Evolutionary conservation across 2,888 invertebrate genomes (phyloP).

Genomic region (Helicoverpa assulta): DNA sequence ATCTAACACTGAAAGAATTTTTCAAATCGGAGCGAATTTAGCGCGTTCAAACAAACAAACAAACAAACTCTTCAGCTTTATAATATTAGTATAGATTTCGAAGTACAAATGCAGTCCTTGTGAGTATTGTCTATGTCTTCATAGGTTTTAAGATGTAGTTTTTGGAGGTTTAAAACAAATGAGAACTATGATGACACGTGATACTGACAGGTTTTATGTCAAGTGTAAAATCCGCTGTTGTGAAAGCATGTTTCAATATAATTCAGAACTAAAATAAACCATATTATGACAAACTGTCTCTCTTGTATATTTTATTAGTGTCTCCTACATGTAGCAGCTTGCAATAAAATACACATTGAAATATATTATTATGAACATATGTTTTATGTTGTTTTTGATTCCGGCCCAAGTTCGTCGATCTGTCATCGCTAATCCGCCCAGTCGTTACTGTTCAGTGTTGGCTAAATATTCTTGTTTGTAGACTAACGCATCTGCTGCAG

Average conservation of each 20-base stretch:
- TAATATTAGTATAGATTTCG: too few relatives aligned
- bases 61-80: too few relatives aligned
- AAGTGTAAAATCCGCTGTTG: too few relatives aligned
- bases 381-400: slow-evolving; percentile 48
- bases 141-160: too few relatives aligned
- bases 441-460: slow-evolving; percentile 38
- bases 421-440: slow-evolving; percentile 44
- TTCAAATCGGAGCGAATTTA: too few relatives aligned
- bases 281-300: background rate
- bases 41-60: too few relatives aligned
- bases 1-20: too few relatives aligned
- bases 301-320: background rate
- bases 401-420: slow-evolving; percentile 43
- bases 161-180: too few relatives aligned
- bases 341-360: slow-evolving; percentile 20
- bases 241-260: background rate
- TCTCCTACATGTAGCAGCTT: background rate
- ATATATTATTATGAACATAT: slow-evolving; percentile 11
- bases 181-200: too few relatives aligned
- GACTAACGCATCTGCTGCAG: slow-evolving; percentile 16
- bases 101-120: too few relatives aligned
- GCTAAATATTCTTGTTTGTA: slow-evolving; percentile 47
- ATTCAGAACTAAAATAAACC: background rate
- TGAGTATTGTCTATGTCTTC: too few relatives aligned
- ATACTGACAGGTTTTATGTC: too few relatives aligned